Base-by-base conservation (phyloP, 1,140 invertebrate species). In the Drosophila pectinifera region DNA sequence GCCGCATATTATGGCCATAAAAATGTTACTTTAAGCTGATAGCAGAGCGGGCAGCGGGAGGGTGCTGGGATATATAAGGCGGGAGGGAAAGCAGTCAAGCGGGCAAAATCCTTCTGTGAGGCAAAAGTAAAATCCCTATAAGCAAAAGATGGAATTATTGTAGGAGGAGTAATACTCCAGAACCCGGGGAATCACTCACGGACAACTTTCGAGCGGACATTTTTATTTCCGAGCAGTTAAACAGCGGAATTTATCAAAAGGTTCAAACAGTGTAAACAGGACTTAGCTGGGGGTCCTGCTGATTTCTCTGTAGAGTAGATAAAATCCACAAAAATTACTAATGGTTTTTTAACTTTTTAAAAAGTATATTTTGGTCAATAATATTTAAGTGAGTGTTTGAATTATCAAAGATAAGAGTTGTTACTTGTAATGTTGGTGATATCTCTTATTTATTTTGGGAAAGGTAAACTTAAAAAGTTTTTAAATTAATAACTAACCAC, bases 21-120 rank as follows among this genome's bases (percentile, higher is more conserved):
- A 73, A 73, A 73, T 73, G 69, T 61, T 59, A 28, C 68, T 73
- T 72, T 73, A 73, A 73, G 69, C 69, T 51, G 69, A 72, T 73
- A 73, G 39, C 45, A 10, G 36, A 10, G 18, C 1, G 14, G n/a
- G 14, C 11, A 31, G 22, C 13, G 22, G 7, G n/a, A n/a, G n/a
- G n/a, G n/a, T n/a, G n/a, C n/a, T n/a, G n/a, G n/a, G n/a, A n/a
- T n/a, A n/a, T n/a, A n/a, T 31, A 18, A 16, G 26, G 16, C 16
- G 20, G 16, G 26, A 28, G 13, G 7, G 51, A 38, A n/a, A 13
- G 45, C 45, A 69, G 41, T 39, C 45, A 43, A 59, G 36, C 54
- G 24, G 22, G 68, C 13, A 13, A 57, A 72, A 73, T 73, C 54
- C 45, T 28, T 58, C 16, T 24, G n/a, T 24, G 16, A 69, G 34